A percentile compares a stretch with the other conserved stretches of the same genome.
Evolutionary conservation across 2,113 vertebrate species (phyloP).

Genomic region (Percina caprodes): DNA sequence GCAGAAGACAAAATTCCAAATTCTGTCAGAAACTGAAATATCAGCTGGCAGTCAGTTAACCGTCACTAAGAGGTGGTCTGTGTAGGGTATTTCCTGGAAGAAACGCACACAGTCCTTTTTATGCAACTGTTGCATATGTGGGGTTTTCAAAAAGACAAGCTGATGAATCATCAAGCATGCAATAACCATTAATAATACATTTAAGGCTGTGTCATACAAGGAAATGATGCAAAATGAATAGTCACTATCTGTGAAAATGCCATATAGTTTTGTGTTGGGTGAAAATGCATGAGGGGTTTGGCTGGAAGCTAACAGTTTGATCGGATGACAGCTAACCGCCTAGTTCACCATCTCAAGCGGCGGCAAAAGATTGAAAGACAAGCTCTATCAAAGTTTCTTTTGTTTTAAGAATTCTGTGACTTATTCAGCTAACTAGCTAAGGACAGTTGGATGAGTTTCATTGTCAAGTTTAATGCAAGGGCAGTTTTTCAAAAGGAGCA

Average conservation of each 20-base stretch:
- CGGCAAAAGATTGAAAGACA: background rate
- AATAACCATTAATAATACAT: slow-evolving; percentile 3
- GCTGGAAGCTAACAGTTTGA: background rate
- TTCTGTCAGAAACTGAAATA: slow-evolving; percentile 42
- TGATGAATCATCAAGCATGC: slow-evolving; percentile 42
- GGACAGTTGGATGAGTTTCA: background rate
- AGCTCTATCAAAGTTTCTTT: background rate
- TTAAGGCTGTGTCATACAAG: slow-evolving; percentile 27
- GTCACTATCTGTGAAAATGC: background rate
- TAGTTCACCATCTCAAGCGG: background rate
- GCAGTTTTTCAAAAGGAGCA: background rate
- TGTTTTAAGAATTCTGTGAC: background rate
- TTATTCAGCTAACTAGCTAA: background rate
- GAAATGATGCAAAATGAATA: background rate
- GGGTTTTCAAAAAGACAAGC: slow-evolving; percentile 48
- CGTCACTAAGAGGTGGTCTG: slow-evolving; percentile 1
- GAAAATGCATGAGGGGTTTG: background rate
- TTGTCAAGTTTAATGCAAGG: background rate
- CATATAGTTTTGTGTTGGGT: background rate
- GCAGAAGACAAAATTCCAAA: slow-evolving; percentile 6
- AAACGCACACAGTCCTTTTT: background rate
- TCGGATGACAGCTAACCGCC: background rate
- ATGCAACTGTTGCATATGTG: slow-evolving; percentile 14
- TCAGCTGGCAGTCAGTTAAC: slow-evolving; percentile 8
- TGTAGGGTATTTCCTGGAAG: slow-evolving; percentile 36